Conservation (phyloP, 2,888 invertebrate species). For the Sepioteuthis lessoniana region DNA sequence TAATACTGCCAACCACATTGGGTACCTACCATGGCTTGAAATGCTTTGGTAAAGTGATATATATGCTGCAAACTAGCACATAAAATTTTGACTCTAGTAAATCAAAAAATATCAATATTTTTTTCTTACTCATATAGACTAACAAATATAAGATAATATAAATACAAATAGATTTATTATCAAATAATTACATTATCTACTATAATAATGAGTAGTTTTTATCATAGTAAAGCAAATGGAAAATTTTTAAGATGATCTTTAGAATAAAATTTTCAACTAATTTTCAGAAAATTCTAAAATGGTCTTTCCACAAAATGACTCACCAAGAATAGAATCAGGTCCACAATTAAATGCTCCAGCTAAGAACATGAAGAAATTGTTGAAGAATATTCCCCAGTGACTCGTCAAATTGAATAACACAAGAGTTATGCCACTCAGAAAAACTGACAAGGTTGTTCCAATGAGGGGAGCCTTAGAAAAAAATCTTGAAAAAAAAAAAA, state of each 20-base stretch:
- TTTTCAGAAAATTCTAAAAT: neutral
- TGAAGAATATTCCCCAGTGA: slow-evolving; percentile 73
- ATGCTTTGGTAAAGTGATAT: too few relatives aligned
- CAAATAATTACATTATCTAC: too few relatives aligned
- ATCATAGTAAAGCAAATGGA: too few relatives aligned
- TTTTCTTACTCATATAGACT: too few relatives aligned
- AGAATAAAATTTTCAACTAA: neutral
- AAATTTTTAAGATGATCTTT: neutral
- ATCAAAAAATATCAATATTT: too few relatives aligned
- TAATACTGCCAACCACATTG: too few relatives aligned
- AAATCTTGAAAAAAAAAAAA: slow-evolving; percentile 60
- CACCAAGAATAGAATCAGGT: slow-evolving; percentile 75
- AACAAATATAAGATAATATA: too few relatives aligned
- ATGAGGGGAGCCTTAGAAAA: slow-evolving; percentile 73
- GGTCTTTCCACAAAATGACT: slow-evolving; percentile 45
- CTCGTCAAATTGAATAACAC: slow-evolving; percentile 74
- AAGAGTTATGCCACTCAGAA: slow-evolving; percentile 72
- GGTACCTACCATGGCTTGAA: too few relatives aligned
- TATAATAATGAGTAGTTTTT: too few relatives aligned
- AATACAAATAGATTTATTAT: too few relatives aligned
- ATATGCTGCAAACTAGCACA: too few relatives aligned
- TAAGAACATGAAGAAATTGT: slow-evolving; percentile 74
- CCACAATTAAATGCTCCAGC: slow-evolving; percentile 77
- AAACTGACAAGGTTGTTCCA: slow-evolving; percentile 72
- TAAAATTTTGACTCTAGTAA: too few relatives aligned